A percentile compares a stretch with the other conserved stretches of the same genome.
Evolutionary conservation across 1,140 invertebrate genomes (phyloP).

Genomic region (Philotrypesis tridentata): DNA sequence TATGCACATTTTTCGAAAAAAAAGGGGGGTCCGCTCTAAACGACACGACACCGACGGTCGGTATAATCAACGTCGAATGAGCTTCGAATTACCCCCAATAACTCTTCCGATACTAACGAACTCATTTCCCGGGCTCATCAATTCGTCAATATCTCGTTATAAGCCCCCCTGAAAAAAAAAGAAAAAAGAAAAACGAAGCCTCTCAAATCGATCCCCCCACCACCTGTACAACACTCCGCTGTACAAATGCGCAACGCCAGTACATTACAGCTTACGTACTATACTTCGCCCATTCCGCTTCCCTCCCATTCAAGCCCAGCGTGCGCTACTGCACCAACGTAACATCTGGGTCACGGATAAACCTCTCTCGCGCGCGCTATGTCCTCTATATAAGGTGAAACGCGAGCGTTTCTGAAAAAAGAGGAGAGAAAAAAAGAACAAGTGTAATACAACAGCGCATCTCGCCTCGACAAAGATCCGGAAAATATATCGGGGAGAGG

Average conservation of each 20-base stretch:
- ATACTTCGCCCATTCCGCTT: neutral
- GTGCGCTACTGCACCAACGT: neutral
- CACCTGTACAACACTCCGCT: no score
- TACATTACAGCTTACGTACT: neutral
- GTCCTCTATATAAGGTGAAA: no score
- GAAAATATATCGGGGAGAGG: neutral
- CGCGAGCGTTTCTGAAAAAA: no score
- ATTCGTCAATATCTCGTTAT: neutral
- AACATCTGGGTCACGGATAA: conserved; percentile 7
- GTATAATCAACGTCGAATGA: no score
- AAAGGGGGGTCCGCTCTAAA: no score
- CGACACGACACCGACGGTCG: no score
- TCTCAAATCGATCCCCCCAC: neutral
- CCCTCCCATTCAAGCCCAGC: neutral
- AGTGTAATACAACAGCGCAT: neutral
- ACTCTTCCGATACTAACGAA: neutral
- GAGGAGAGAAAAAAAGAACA: no score
- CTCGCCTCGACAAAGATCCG: neutral
- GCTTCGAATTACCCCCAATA: no score
- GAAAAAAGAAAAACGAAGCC: neutral
- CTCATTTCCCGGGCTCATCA: neutral
- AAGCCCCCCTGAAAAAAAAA: neutral
- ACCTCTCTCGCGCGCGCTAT: neutral
- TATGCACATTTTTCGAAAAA: no score
- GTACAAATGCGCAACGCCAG: no score